Conservation (phyloP, 1,140 invertebrate genomes). For the Asobara japonica region DNA sequence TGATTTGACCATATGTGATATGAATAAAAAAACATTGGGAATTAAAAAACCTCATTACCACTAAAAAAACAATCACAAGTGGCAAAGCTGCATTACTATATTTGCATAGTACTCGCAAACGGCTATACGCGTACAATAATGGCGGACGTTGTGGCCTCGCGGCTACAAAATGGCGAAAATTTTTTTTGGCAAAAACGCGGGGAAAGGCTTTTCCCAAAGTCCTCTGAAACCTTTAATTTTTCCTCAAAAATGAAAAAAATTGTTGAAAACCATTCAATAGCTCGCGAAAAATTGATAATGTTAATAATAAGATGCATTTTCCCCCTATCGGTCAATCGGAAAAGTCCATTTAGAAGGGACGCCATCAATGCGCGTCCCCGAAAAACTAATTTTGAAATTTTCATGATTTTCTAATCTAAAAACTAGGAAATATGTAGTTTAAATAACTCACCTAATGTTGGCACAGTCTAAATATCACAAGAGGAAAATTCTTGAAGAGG, state of each 20-base stretch:
- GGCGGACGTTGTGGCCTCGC: constrained; percentile 59
- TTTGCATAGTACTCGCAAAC: constrained; percentile 1
- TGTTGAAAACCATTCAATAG: neutral
- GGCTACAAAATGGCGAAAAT: constrained; percentile 64
- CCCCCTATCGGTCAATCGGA: neutral
- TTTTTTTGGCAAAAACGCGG: constrained; percentile 42
- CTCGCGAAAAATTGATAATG: neutral
- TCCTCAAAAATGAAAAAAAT: neutral
- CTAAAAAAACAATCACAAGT: neutral
- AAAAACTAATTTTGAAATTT: neutral
- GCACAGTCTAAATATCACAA: constrained; percentile 67
- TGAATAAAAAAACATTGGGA: neutral
- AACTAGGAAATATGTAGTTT: no score
- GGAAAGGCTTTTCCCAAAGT: constrained; percentile 19
- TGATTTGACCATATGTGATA: neutral
- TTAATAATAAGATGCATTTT: neutral
- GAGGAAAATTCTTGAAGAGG: constrained; percentile 59
- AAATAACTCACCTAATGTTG: constrained; percentile 57
- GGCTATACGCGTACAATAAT: constrained; percentile 53
- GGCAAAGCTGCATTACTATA: neutral
- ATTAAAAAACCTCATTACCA: neutral
- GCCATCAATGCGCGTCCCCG: neutral
- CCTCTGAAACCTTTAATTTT: neutral
- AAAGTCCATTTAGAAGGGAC: constrained; percentile 13
- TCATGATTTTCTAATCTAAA: neutral